phyloP scores from a whole-genome alignment of 2,888 invertebrate species.

The Tetropium fuscum region DNA sequence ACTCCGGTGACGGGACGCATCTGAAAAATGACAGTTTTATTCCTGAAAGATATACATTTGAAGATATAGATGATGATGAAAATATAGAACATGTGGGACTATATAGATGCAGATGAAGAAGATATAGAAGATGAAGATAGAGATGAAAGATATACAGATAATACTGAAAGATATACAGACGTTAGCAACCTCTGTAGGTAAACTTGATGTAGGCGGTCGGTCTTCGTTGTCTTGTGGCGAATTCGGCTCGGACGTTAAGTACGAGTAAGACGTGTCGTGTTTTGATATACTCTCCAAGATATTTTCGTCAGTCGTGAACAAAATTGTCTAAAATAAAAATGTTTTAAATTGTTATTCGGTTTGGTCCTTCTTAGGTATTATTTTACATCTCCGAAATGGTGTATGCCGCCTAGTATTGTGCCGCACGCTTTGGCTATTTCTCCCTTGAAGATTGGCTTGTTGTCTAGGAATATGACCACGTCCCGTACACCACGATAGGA shows the following conservation, averaged over 20 bases:
- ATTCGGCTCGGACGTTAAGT: conserved; percentile 56
- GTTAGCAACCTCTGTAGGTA: conserved; percentile 57
- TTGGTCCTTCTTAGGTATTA: too few species aligned
- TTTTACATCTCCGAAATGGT: conserved; percentile 79
- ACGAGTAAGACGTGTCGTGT: conserved; percentile 67
- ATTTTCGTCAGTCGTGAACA: conserved; percentile 82
- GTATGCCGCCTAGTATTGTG: conserved; percentile 75
- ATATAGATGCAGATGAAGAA: too few species aligned
- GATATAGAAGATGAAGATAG: too few species aligned
- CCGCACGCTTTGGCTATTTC: conserved; percentile 86
- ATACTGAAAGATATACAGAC: conserved; percentile 9
- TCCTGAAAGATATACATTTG: too few species aligned
- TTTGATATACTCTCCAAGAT: conserved; percentile 75
- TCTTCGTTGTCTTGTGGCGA: conserved; percentile 60
- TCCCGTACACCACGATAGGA: conserved; percentile 82
- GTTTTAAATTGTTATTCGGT: not conserved
- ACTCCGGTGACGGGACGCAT: conserved; percentile 47
- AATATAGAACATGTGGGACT: too few species aligned
- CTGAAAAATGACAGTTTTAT: conserved; percentile 30
- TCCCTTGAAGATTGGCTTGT: conserved; percentile 78
- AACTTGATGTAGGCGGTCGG: conserved; percentile 74
- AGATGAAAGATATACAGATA: too few species aligned
- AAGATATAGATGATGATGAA: too few species aligned
- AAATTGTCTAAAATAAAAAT: conserved; percentile 76
- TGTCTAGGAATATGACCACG: conserved; percentile 78